These are phyloP conservation scores for Lanistes nyassanus DNA, from an alignment of 1,140 invertebrate genomes.

Conservation along the genomic window DNA sequence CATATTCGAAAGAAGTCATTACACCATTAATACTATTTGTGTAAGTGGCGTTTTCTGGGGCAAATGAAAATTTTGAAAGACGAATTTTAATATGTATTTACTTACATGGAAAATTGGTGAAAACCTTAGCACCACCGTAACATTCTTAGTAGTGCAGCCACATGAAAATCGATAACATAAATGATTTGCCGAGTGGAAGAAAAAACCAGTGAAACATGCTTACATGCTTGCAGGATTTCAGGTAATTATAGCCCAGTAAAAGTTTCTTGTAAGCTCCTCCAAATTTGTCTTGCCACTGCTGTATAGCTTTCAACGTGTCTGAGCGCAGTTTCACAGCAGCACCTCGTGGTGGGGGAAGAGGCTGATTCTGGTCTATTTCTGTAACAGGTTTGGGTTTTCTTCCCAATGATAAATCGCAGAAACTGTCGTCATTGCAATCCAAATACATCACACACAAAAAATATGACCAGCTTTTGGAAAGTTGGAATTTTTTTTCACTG, in stretches of 20 bases:
- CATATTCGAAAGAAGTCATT: too few relatives aligned
- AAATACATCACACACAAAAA: background rate
- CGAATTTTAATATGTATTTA: too few relatives aligned
- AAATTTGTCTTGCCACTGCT: slow-evolving; percentile 70
- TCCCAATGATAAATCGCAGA: too few relatives aligned
- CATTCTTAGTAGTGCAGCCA: too few relatives aligned
- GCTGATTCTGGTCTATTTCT: slow-evolving; percentile 66
- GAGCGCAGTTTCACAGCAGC: slow-evolving; percentile 68
- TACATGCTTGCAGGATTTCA: slow-evolving; percentile 70
- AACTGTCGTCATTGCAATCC: too few relatives aligned
- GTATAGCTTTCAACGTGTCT: slow-evolving; percentile 65
- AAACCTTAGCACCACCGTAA: too few relatives aligned
- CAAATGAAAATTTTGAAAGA: too few relatives aligned
- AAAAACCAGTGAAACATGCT: slow-evolving; percentile 6
- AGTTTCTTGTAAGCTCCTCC: slow-evolving; percentile 69
- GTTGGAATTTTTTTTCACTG: background rate
- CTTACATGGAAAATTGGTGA: too few relatives aligned
- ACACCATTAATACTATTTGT: too few relatives aligned
- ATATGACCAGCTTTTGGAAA: background rate
- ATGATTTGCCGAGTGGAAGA: too few relatives aligned
- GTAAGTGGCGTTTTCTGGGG: too few relatives aligned
- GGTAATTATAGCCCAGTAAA: slow-evolving; percentile 68
- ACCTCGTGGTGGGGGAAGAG: slow-evolving; percentile 69
- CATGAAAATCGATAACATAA: too few relatives aligned
- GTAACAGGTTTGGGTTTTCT: slow-evolving; percentile 13